Conservation (phyloP, 2,888 invertebrate genomes). For the Cylloceria caligata region DNA sequence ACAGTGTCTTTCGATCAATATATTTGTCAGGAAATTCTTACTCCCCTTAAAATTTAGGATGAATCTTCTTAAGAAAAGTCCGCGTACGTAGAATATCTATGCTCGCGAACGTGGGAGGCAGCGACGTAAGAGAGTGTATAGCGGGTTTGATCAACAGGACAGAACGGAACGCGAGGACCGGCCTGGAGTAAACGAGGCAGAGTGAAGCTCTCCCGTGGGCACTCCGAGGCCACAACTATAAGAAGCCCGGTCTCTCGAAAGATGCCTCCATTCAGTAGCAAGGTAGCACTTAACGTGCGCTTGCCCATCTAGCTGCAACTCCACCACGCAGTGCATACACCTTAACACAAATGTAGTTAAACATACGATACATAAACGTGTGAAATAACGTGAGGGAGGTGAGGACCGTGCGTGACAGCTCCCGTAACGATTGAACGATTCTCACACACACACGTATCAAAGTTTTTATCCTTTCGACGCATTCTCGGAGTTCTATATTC, state of each 20-base stretch:
- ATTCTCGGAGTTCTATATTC: background rate
- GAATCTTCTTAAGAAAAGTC: background rate
- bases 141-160: conserved; percentile 4
- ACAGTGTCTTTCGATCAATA: too few species aligned
- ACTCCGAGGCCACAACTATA: conserved; percentile 63
- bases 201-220: conserved; percentile 55
- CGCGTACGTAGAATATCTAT: background rate
- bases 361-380: conserved; percentile 16
- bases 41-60: too few species aligned
- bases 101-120: background rate
- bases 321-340: background rate
- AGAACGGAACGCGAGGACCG: conserved; percentile 55
- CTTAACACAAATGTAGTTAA: background rate
- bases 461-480: background rate
- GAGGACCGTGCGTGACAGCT: background rate
- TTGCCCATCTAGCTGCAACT: conserved; percentile 45
- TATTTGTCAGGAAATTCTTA: too few species aligned
- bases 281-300: conserved; percentile 64
- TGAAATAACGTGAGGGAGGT: conserved; percentile 16
- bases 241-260: conserved; percentile 68
- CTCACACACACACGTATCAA: too few species aligned
- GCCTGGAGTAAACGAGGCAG: conserved; percentile 39
- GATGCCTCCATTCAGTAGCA: conserved; percentile 69
- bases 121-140: background rate
- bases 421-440: background rate